Base-by-base conservation (phyloP, 2,888 invertebrate genomes). In the Scelioninae gen. 1 region DNA sequence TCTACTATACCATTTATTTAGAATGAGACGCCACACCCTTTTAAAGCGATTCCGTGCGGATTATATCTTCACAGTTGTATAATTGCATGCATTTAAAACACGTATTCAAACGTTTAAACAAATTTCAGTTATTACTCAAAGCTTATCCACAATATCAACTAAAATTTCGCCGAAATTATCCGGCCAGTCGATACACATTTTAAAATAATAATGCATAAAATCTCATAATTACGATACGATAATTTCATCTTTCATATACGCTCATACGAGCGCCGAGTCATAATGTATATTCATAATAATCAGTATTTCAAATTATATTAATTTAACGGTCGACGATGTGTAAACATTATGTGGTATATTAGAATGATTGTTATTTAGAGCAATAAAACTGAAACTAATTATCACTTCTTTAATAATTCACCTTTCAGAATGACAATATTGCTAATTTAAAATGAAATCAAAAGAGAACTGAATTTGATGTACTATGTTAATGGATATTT, bases 291-390 rank as follows among this genome's bases (percentile, higher is more conserved):
- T 55, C 43, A 66, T 31, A 43, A 55, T 66, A 66, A 55, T 66
- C 66, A 13, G 55, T 69, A 56, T 34, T 56, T 45, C 32, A 31
- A 56, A 69, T 56, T 69, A 69, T 56, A 56, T 31, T 69, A 53
- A 66, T 66, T 53, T 29, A 66, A 23, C 11, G 13, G 66, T 53
- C 40, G 13, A 66, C 38, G 16, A 13, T 53, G 53, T 29, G 53
- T 51, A 65, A 66, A 32, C 13, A 49, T 34, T 16, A 15, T n/a
- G 34, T 16, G 49, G 7, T n/a, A 29, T 43, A 29, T 60, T 49
- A 11, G 34, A 32, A 34, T 49, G 16, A 63, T 49, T 32, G 34
- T 63, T 49, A 9, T 10, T 16, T 10, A n/a, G 16, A 8, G 11
- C 7, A 60, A 43, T 11, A 32, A 13, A 40, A 43, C 9, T n/a